Evolutionary conservation across 2,797 vertebrate species (phyloP), one percentile per base, ranked within the genome.

Genomic region (Chrosomus eos): DNA sequence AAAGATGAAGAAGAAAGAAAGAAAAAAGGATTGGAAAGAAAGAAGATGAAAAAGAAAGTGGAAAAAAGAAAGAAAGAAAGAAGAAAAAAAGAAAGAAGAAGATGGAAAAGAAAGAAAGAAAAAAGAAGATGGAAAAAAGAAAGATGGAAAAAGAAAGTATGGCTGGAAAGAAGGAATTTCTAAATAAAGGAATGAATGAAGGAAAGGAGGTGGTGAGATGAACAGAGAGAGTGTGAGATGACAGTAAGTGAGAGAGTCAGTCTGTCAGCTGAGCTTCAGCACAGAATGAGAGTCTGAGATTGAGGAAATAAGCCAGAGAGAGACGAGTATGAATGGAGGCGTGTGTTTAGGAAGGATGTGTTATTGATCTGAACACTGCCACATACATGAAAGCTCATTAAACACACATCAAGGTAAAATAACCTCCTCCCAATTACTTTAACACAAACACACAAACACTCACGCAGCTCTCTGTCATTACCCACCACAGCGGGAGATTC

Each of bases 381-480:
- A 91, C 91, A 92, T 88, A 87, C 76, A 90, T 38, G 62, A 79
- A 82, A 78, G 86, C 90, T 92, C 90, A 93, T 93, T 93, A 93
- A 83, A 91, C 62, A 43, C 73, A 83, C 87, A 93, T 93, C 88
- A 91, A 91, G 88, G 87, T 91, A 90, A 93, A 90, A 84, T 75
- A 83, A 77, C 70, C 60, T 91, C 85, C 90, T 89, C 81, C 90
- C 86, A 90, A 91, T 91, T 91, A 91, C 89, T 78, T 88, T 58
- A 77, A 70, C 28, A 77, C 84, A 74, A 72, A 86, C 84, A 78
- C 78, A 68, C 76, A 80, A 33, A 85, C 84, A 78, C 78, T 67
- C 80, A 79, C 77, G 68, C 68, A 74, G 62, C 70, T 81, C 77
- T 83, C 74, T 66, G 81, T 85, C 83, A 88, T 89, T 89, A 90